phyloP scores from a whole-genome alignment of 2,888 invertebrate genomes.

The Sarcophaga subvicina region DNA sequence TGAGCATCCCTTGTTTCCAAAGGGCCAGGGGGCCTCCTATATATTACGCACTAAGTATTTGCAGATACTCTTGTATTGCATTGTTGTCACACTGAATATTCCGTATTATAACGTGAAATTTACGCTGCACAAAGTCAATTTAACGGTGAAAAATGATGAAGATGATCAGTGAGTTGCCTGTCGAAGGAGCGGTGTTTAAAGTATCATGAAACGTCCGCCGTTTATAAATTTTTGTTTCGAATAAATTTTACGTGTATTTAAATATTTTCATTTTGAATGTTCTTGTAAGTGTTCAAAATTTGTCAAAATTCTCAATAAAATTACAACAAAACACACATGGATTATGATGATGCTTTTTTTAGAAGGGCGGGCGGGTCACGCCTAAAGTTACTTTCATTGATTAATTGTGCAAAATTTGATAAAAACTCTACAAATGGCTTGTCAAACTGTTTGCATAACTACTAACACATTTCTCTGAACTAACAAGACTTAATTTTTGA shows the following conservation, averaged over 20 bases:
- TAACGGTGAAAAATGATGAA: conserved; percentile 72
- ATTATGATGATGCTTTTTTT: too few relatives aligned
- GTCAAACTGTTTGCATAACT: too few relatives aligned
- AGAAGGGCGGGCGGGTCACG: too few relatives aligned
- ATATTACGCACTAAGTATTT: conserved; percentile 84
- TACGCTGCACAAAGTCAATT: conserved; percentile 82
- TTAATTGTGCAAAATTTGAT: too few relatives aligned
- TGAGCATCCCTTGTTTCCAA: conserved; percentile 85
- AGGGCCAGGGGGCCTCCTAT: conserved; percentile 84
- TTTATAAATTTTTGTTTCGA: too few relatives aligned
- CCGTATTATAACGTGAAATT: conserved; percentile 84
- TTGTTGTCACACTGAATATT: conserved; percentile 85
- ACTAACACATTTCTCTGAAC: too few relatives aligned
- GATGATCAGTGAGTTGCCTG: conserved; percentile 70
- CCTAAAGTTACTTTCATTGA: too few relatives aligned
- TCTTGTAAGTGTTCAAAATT: background rate
- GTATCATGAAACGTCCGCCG: too few relatives aligned
- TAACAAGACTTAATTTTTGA: too few relatives aligned
- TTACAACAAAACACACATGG: background rate
- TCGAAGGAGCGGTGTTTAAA: too few relatives aligned
- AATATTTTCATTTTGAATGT: conserved; percentile 24
- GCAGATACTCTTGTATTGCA: conserved; percentile 85
- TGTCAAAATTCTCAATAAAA: background rate
- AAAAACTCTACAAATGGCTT: too few relatives aligned
- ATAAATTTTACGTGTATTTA: background rate